phyloP scores from a whole-genome alignment of 1,140 invertebrate species.

The Sminthurides bifidus region DNA sequence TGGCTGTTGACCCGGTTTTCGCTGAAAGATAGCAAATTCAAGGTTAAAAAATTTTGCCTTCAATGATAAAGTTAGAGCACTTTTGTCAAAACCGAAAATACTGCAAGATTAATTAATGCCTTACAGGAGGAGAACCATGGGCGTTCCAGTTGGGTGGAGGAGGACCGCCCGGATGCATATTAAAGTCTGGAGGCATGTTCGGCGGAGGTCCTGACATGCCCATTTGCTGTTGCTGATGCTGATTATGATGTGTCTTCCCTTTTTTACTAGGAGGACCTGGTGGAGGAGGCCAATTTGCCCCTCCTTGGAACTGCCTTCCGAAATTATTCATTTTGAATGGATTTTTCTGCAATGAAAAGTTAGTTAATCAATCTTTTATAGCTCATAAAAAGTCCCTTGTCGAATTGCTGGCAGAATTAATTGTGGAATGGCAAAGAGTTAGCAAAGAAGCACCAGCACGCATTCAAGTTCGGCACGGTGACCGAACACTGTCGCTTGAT shows the following conservation, averaged over 20 bases:
- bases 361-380: conserved; percentile 8
- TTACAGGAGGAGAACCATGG: conserved; percentile 18
- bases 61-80: no score
- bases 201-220: conserved; percentile 11
- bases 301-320: conserved; percentile 46
- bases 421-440: no score
- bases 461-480: no score
- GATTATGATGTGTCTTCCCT: conserved; percentile 21
- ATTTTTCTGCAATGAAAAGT: conserved; percentile 70
- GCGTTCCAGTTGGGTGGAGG: conserved; percentile 19
- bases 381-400: conserved; percentile 1
- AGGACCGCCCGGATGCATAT: conserved; percentile 24
- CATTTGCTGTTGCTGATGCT: conserved; percentile 14
- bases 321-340: conserved; percentile 78
- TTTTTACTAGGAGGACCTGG: conserved; percentile 31
- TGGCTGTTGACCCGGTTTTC: no score
- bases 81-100: no score
- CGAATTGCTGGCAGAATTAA: no score
- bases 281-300: conserved; percentile 35
- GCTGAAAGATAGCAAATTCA: no score
- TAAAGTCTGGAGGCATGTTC: conserved; percentile 22
- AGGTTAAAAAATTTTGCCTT: no score
- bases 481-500: no score
- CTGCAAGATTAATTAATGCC: background rate
- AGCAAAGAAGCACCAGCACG: no score